Base-by-base conservation (phyloP, 2,888 invertebrate species). In the Bruchidius siliquastri region DNA sequence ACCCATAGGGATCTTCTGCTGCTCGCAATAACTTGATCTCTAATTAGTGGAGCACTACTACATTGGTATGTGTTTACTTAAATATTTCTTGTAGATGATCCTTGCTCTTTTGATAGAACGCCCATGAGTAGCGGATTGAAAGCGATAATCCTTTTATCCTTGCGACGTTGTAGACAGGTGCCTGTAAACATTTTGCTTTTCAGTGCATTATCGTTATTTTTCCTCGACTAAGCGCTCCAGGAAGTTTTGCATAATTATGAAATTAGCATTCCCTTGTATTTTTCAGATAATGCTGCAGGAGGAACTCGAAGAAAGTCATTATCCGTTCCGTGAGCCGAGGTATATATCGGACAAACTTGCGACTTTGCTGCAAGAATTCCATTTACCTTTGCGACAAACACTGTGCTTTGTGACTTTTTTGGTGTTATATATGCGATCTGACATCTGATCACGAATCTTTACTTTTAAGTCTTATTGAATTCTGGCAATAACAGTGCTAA, bases 111-210 rank as follows among this genome's bases (percentile, higher is more conserved):
- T 8, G 3, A 49, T 49, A 49, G 13, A 8, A 49, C 49, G 49
- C 69, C 26, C 76, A 76, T 74, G 74, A 73, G 73, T 71, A 73
- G 66, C 32, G 76, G 74, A 74, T 74, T 73, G 72, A 76, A 74
- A 72, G 71, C 49, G 49, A 49, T 74, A 76, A 74, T 74, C 74
- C 76, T 70, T 73, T 74, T 74, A 76, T 74, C 74, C 70, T 10
- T 22, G 72, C 71, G 70, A 70, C 72, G 30, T 71, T 74, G 72
- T 20, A 70, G 74, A 76, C 74, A 76, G 74, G 73, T 74, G 76
- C 72, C 72, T 70, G 75, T 75, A 74, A 72, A 72, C 72, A 75
- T 74, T 75, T 26, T 67, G 67, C 74, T 72, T 71, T 70, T 21
- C 22, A 71, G 70, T 74, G 72, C 74, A 72, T 72, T 72, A 72